phyloP scores from a whole-genome alignment of 2,113 vertebrate species.

The Oenanthe oenanthe region DNA sequence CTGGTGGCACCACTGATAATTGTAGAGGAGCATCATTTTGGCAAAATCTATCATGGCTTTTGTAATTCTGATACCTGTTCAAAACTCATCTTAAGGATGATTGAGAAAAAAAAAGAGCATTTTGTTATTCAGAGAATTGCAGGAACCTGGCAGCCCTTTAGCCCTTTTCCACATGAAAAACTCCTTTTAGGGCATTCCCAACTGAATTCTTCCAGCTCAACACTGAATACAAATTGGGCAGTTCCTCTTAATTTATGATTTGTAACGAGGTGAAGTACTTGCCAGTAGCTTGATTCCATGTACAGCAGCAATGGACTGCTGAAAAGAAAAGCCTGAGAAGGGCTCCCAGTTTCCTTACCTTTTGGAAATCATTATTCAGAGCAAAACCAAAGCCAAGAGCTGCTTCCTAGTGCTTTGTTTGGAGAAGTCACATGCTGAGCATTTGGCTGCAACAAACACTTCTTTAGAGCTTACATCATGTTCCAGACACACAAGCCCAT shows the following conservation, averaged over 20 bases:
- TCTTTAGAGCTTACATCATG: neutral
- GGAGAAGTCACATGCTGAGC: neutral
- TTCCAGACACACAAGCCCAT: neutral
- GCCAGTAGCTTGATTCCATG: neutral
- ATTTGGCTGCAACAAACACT: neutral
- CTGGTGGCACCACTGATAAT: neutral
- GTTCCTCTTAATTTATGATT: neutral
- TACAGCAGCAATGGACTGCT: neutral
- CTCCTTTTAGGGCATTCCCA: neutral
- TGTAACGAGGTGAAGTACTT: neutral
- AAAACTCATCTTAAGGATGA: neutral
- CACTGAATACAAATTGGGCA: neutral
- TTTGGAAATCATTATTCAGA: neutral
- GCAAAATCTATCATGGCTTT: neutral
- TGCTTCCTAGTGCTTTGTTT: neutral
- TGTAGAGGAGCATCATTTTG: neutral
- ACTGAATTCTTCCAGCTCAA: neutral
- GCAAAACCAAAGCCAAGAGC: neutral
- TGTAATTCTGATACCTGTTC: neutral
- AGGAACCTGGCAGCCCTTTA: neutral
- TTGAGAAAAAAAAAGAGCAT: neutral
- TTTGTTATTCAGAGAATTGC: neutral
- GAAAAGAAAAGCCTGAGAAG: neutral
- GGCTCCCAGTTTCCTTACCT: neutral
- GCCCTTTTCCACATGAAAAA: neutral